phyloP scores from a whole-genome alignment of 2,888 invertebrate genomes.

The Ophion ellenae region DNA sequence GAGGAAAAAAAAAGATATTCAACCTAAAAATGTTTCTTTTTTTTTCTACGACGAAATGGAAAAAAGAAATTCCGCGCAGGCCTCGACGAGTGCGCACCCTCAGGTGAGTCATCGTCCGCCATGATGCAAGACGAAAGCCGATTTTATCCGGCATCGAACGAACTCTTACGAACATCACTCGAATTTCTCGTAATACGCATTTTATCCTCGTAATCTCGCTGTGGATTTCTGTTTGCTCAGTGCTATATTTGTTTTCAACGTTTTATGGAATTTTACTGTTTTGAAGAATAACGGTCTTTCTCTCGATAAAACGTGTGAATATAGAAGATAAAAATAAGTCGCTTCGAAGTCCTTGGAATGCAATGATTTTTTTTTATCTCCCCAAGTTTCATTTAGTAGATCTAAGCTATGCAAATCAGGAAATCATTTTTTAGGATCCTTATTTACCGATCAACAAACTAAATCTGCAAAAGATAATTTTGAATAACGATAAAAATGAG shows the following conservation, averaged over 20 bases:
- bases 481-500: too few relatives aligned
- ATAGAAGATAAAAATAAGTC: slow-evolving; percentile 3
- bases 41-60: neutral
- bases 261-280: neutral
- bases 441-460: too few relatives aligned
- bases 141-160: slow-evolving; percentile 46
- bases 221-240: slow-evolving; percentile 22
- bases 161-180: slow-evolving; percentile 33
- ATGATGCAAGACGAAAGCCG: slow-evolving; percentile 38
- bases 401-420: too few relatives aligned
- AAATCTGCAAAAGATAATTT: too few relatives aligned
- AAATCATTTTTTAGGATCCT: too few relatives aligned
- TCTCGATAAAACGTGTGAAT: neutral
- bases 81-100: slow-evolving; percentile 8
- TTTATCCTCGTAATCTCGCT: slow-evolving; percentile 26
- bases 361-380: too few relatives aligned
- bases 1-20: too few relatives aligned
- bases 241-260: slow-evolving; percentile 13
- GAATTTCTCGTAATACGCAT: slow-evolving; percentile 40
- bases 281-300: neutral
- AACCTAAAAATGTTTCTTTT: neutral
- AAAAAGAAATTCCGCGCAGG: neutral
- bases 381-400: too few relatives aligned
- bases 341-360: neutral
- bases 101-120: slow-evolving; percentile 43